Base-by-base conservation (phyloP, 2,113 vertebrate species). In the Stigmatopora nigra region DNA sequence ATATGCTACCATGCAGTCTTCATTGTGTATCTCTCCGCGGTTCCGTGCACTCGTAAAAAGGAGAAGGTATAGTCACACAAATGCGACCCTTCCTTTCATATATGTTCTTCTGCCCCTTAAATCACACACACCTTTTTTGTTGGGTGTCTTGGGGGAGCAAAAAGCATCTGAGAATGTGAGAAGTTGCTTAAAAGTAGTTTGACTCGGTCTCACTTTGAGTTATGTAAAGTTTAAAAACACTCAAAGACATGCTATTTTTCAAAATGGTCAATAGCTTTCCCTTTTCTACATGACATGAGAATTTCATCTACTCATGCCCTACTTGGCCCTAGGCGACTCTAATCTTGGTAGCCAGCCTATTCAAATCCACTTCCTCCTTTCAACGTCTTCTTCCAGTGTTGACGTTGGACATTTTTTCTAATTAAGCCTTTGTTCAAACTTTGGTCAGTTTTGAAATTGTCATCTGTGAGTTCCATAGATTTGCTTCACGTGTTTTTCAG, bases 111-210 rank as follows among this genome's bases (percentile, higher is more conserved):
- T 90, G 92, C 89, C 89, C 88, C 80, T 68, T 91, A 88, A 83
- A 15, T 73, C 79, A 89, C 82, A 94, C 93, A 95, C 91, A 91
- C 93, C 94, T 92, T 90, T 92, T 86, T 89, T 86, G 89, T 91
- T 90, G 83, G 91, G 81, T 85, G 88, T 93, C 88, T 90, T 92
- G 91, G 90, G 75, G 72, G 67, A 79, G 86, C 84, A 82, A 86
- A 84, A 35, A 91, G 91, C 93, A 94, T 92, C 92, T 95, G 93
- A 81, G 81, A 88, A 75, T 84, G 81, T 87, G 80, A 91, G 88
- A 86, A 89, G 89, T 90, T 85, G 89, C 84, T 13, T 51, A 41
- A 41, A 41, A 41, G 9, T 1, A 41, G 1, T 41, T 41, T 41
- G 7, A 41, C 20, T 13, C 11, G 13, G 51, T 13, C 45, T 46